Conservation (phyloP, 2,888 invertebrate species). For the Sinhomidia bicolor region DNA sequence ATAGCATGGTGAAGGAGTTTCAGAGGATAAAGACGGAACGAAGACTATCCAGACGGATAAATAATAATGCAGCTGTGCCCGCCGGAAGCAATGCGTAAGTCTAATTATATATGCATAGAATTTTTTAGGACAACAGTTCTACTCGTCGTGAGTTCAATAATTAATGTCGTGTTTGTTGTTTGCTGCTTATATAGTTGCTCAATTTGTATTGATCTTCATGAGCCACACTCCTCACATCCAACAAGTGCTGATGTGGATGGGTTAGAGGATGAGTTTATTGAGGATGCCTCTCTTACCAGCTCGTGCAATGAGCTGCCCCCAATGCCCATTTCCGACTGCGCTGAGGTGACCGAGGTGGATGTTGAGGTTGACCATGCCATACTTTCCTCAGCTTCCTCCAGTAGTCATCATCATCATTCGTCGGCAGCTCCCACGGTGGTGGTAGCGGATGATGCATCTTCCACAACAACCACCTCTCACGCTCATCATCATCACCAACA, state of each 20-base stretch:
- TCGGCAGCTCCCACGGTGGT: conserved; percentile 24
- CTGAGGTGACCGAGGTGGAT: conserved; percentile 79
- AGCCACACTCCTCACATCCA: conserved; percentile 72
- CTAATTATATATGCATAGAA: background rate
- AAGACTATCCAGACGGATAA: conserved; percentile 79
- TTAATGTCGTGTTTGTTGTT: background rate
- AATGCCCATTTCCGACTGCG: conserved; percentile 74
- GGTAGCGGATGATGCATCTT: conserved; percentile 48
- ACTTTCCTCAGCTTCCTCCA: conserved; percentile 51
- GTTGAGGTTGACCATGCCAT: conserved; percentile 78
- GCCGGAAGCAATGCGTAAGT: conserved; percentile 79
- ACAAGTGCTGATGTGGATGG: conserved; percentile 72
- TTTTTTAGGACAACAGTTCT: too few relatives aligned
- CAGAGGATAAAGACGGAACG: conserved; percentile 80
- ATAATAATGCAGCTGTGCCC: conserved; percentile 78
- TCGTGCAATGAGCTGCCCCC: conserved; percentile 73
- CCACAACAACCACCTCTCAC: conserved; percentile 33
- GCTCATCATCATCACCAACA: conserved; percentile 68
- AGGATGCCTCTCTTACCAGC: conserved; percentile 75
- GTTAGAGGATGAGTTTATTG: conserved; percentile 75
- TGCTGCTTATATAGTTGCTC: conserved; percentile 75
- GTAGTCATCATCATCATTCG: conserved; percentile 58
- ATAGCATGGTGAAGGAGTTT: conserved; percentile 80
- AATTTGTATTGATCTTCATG: conserved; percentile 79
- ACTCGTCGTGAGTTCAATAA: background rate